These are phyloP conservation scores for Emys orbicularis DNA, from an alignment of 2,797 vertebrate species.

Conservation along the genomic window DNA sequence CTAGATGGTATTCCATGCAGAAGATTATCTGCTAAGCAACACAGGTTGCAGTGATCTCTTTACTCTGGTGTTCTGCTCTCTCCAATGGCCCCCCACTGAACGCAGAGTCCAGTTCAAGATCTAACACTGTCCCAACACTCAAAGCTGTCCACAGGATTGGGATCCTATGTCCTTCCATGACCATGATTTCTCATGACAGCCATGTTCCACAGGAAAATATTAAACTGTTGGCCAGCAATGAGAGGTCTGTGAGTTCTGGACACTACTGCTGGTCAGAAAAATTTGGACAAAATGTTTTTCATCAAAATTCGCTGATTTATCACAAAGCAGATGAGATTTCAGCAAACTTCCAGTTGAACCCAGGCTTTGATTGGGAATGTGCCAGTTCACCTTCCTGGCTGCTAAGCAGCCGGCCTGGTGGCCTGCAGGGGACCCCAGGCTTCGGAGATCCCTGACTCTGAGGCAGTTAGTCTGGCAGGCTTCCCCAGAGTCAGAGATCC, in stretches of 20 bases:
- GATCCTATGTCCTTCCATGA: not conserved
- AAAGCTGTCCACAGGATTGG: accelerated
- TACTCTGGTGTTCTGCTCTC: not conserved
- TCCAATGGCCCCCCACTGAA: not conserved
- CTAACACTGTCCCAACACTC: not conserved
- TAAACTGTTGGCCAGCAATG: not conserved
- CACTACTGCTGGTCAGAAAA: not conserved
- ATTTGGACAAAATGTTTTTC: too few species aligned
- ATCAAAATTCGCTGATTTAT: too few species aligned
- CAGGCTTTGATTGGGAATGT: not conserved
- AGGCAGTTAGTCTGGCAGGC: not conserved
- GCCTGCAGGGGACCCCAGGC: not conserved
- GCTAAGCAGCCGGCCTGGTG: not conserved
- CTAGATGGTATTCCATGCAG: not conserved
- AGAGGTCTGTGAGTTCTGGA: not conserved
- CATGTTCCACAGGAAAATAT: not conserved
- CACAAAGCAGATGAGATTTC: not conserved
- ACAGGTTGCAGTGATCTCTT: accelerated
- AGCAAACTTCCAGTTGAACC: not conserved
- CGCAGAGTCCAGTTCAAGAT: accelerated
- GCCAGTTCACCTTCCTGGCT: not conserved
- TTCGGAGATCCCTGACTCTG: not conserved
- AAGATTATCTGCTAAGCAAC: not conserved
- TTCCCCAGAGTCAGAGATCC: too few species aligned
- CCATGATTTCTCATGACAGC: not conserved